Evolutionary conservation across 2,888 invertebrate species (phyloP).

Genomic region (Tiliacea aurago): DNA sequence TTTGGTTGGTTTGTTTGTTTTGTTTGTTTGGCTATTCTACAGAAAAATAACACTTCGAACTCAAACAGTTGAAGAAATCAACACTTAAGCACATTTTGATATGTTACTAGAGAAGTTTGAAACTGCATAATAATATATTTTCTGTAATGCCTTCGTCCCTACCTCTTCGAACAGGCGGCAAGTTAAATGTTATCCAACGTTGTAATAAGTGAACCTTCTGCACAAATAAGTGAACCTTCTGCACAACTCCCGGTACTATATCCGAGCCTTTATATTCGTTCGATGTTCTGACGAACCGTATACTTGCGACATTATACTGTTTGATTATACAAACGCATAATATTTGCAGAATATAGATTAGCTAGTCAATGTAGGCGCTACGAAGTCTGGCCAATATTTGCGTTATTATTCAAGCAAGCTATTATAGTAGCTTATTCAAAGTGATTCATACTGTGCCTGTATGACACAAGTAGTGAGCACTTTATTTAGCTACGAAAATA

Average conservation of each 20-base stretch:
- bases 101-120: neutral
- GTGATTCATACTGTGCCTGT: conserved; percentile 10
- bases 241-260: neutral
- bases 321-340: conserved; percentile 53
- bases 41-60: neutral
- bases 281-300: conserved; percentile 22
- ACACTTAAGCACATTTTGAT: neutral
- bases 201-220: conserved; percentile 36
- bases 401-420: neutral
- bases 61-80: neutral
- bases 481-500: neutral
- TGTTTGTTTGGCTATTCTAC: no score
- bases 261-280: conserved; percentile 35
- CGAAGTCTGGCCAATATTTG: conserved; percentile 15
- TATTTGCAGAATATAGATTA: conserved; percentile 51
- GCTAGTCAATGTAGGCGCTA: conserved; percentile 19
- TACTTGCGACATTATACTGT: conserved; percentile 19
- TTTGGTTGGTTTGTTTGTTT: no score
- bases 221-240: conserved; percentile 36
- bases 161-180: neutral
- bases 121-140: neutral
- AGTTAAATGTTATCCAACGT: neutral
- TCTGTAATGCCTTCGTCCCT: neutral
- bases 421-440: neutral
- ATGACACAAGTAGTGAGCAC: conserved; percentile 10